Evolutionary conservation across 1,140 invertebrate species (phyloP).

Genomic region (Bombus confusus): DNA sequence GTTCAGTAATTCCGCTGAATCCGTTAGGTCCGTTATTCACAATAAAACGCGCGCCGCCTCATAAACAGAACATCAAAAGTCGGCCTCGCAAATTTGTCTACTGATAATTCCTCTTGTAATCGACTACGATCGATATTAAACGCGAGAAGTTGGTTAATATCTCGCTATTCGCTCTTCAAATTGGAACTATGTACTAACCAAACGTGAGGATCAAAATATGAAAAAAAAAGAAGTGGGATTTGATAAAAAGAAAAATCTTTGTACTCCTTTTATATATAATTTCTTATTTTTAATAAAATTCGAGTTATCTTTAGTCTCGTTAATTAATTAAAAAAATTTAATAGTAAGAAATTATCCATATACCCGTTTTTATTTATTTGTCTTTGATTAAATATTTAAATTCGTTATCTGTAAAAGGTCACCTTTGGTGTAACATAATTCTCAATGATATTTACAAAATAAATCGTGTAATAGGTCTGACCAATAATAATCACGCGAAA

Average conservation of each 20-base stretch:
- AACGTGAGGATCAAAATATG: background rate
- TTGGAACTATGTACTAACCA: background rate
- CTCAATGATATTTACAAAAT: background rate
- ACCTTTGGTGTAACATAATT: too few relatives aligned
- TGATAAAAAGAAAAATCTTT: background rate
- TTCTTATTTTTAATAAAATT: background rate
- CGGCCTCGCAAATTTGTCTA: background rate
- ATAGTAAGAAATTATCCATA: too few relatives aligned
- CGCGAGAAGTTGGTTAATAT: constrained; percentile 36
- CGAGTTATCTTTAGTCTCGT: too few relatives aligned
- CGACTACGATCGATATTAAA: constrained; percentile 39
- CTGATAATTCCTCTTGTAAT: background rate
- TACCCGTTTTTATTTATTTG: too few relatives aligned
- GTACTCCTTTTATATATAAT: background rate
- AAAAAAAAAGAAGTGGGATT: background rate
- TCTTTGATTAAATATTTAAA: too few relatives aligned
- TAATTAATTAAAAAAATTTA: too few relatives aligned
- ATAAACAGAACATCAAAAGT: constrained; percentile 35
- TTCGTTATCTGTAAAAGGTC: too few relatives aligned
- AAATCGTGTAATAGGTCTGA: too few relatives aligned
- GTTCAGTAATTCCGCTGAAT: constrained; percentile 1
- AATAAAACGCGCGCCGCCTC: constrained; percentile 40
- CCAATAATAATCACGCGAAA: too few relatives aligned
- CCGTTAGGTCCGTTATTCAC: constrained; percentile 41
- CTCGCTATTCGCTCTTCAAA: background rate